Evolutionary conservation across 2,797 vertebrate species (phyloP).

Genomic region (Malurus leucopterus): DNA sequence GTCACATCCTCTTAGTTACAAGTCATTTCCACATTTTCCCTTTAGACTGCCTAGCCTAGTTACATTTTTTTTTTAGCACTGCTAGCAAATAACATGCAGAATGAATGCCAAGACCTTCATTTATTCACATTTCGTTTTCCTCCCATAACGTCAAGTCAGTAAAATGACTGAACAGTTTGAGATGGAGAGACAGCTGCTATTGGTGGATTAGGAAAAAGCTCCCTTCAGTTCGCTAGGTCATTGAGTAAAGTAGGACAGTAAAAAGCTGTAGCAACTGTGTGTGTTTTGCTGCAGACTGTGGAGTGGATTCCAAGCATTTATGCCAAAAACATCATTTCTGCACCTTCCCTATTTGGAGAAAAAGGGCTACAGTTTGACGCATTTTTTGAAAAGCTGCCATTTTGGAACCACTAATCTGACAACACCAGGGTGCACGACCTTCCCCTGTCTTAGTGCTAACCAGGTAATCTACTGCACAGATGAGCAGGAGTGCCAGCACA

Average conservation of each 20-base stretch:
- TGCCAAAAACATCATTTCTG: background rate
- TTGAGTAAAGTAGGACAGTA: background rate
- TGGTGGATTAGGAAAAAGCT: background rate
- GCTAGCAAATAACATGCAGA: slow-evolving; percentile 62
- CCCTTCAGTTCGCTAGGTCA: background rate
- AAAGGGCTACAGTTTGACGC: background rate
- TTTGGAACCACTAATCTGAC: background rate
- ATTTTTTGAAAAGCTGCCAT: background rate
- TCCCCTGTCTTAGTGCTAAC: background rate
- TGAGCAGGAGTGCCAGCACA: background rate
- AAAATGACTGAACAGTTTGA: background rate
- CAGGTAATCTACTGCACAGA: background rate
- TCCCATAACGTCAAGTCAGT: background rate
- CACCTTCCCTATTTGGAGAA: background rate
- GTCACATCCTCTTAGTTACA: slow-evolving; percentile 77
- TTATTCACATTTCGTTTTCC: slow-evolving; percentile 64
- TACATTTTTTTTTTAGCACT: slow-evolving; percentile 29
- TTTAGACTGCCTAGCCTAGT: slow-evolving; percentile 54
- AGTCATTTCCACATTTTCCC: slow-evolving; percentile 74
- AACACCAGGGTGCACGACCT: background rate
- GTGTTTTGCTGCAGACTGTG: background rate
- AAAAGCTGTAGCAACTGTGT: background rate
- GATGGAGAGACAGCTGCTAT: background rate
- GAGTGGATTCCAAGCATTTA: background rate
- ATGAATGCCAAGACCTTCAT: slow-evolving; percentile 61